Conservation (phyloP, 92 coral and sea anemone species). For the Heteractis magnifica region DNA sequence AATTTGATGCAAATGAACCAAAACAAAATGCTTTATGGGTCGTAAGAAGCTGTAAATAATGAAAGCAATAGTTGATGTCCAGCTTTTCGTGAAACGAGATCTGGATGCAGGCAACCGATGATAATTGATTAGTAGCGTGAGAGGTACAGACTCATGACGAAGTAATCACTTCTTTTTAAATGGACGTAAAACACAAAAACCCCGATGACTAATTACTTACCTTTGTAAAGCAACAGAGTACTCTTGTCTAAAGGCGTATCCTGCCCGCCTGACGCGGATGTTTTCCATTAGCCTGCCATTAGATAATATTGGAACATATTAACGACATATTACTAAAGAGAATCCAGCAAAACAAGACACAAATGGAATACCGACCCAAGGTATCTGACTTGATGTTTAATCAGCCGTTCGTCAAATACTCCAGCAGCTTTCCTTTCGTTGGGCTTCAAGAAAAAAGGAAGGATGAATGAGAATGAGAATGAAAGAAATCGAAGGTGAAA, state of each 20-base stretch:
- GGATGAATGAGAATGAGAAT: neutral
- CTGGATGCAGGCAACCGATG: no score
- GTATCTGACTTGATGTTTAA: slow-evolving; percentile 94
- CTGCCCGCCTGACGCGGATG: slow-evolving; percentile 90
- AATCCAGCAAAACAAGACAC: neutral
- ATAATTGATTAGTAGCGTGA: no score
- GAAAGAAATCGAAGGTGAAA: neutral
- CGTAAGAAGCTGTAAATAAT: no score
- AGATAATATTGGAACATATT: neutral
- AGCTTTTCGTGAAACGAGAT: no score
- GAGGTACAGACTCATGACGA: no score
- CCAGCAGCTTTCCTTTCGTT: slow-evolving; percentile 93
- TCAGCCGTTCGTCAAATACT: slow-evolving; percentile 87
- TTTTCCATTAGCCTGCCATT: slow-evolving; percentile 88
- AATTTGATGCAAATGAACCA: no score
- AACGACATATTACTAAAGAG: neutral
- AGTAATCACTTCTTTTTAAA: no score
- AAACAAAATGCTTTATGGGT: no score
- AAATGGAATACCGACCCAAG: slow-evolving; percentile 72
- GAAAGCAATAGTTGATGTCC: no score
- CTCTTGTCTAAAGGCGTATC: slow-evolving; percentile 92
- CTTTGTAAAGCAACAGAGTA: slow-evolving; percentile 87
- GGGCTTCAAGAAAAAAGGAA: slow-evolving; percentile 54
- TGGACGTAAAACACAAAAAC: no score
- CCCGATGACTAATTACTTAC: no score